phyloP scores from a whole-genome alignment of 2,113 vertebrate genomes.

The Murina feae region DNA sequence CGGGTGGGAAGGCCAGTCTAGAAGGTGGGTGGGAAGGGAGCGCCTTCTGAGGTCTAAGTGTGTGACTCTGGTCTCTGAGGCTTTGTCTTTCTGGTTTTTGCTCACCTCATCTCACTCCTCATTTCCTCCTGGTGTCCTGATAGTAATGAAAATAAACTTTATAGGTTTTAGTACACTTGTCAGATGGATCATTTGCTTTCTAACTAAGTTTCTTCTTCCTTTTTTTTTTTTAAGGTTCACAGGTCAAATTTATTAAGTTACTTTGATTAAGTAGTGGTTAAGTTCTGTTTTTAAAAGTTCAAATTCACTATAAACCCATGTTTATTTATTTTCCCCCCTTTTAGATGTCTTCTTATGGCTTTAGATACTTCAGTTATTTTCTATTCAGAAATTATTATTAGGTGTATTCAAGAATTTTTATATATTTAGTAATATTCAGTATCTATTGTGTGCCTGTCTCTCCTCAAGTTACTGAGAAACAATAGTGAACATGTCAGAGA shows the following conservation, averaged over 20 bases:
- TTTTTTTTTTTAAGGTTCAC: too few species aligned
- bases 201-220: neutral
- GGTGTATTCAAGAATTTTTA: neutral
- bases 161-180: fast-evolving
- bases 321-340: too few species aligned
- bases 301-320: too few species aligned
- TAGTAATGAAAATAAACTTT: neutral
- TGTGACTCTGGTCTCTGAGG: neutral
- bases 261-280: too few species aligned
- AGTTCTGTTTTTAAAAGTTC: too few species aligned
- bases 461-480: neutral
- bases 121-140: fast-evolving
- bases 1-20: fast-evolving
- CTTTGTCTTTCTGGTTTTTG: neutral
- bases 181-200: neutral
- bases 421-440: neutral
- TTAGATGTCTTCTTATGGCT: neutral
- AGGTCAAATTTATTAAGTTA: too few species aligned
- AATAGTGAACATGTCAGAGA: neutral
- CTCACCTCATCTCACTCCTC: neutral
- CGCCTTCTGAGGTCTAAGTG: fast-evolving
- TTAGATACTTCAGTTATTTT: neutral
- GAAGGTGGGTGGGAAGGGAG: neutral
- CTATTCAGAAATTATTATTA: neutral
- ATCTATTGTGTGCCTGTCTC: neutral